Conservation (phyloP, 1,140 invertebrate species). For the Drosophila takahashii region DNA sequence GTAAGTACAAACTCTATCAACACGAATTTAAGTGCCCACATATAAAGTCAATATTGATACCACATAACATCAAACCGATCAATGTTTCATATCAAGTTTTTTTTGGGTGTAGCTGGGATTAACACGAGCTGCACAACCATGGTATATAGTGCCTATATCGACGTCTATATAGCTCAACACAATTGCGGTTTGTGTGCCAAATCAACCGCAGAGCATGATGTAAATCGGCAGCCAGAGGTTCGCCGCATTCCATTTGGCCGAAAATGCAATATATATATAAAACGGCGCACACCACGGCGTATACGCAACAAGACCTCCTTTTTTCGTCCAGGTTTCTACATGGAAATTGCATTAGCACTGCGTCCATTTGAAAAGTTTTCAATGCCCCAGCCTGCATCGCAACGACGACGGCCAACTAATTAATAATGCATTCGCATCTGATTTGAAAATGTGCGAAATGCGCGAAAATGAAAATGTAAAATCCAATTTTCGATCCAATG, state of each 20-base stretch:
- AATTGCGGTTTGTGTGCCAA: slow-evolving; percentile 29
- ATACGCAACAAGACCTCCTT: slow-evolving; percentile 46
- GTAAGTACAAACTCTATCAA: too few relatives aligned
- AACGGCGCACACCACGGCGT: slow-evolving; percentile 31
- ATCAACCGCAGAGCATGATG: slow-evolving; percentile 42
- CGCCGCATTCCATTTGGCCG: slow-evolving; percentile 34
- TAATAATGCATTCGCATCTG: slow-evolving; percentile 72
- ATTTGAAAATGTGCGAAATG: slow-evolving; percentile 50
- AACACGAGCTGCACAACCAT: neutral
- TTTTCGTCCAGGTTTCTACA: slow-evolving; percentile 34
- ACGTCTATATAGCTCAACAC: slow-evolving; percentile 16
- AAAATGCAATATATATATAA: slow-evolving; percentile 10
- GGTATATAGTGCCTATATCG: neutral
- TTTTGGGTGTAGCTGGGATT: neutral
- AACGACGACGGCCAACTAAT: slow-evolving; percentile 38
- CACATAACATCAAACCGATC: too few relatives aligned
- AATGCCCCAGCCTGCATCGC: neutral
- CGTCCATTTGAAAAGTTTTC: slow-evolving; percentile 43
- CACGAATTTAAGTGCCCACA: too few relatives aligned
- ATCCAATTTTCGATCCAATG: slow-evolving; percentile 31
- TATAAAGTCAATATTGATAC: too few relatives aligned
- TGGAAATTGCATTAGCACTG: slow-evolving; percentile 65
- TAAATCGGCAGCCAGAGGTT: slow-evolving; percentile 31
- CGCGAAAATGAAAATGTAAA: slow-evolving; percentile 29
- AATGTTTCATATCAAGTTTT: too few relatives aligned